phyloP scores from a whole-genome alignment of 1,140 invertebrate species.

The Arion vulgaris region DNA sequence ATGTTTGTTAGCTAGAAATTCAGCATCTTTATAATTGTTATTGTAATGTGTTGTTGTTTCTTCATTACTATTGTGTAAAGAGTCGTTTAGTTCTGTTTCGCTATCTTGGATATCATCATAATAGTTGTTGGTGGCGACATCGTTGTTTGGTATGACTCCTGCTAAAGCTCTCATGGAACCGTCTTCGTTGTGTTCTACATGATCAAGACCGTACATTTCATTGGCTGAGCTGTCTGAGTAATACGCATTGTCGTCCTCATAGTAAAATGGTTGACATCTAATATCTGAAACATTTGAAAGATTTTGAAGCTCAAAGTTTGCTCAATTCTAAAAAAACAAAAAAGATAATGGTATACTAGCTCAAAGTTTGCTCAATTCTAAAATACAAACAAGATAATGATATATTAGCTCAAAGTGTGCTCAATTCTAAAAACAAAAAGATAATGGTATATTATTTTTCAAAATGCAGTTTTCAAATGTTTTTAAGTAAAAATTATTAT shows the following conservation, averaged over 20 bases:
- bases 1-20: background rate
- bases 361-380: no score
- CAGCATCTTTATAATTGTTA: background rate
- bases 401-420: no score
- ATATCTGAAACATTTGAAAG: background rate
- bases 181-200: background rate
- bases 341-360: no score
- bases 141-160: background rate
- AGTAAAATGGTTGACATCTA: background rate
- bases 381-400: no score
- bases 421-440: no score
- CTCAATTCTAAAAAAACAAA: no score
- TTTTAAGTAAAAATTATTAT: no score
- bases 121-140: background rate
- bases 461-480: no score
- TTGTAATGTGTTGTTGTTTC: background rate
- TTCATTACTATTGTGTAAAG: background rate
- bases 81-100: background rate
- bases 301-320: no score
- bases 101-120: background rate
- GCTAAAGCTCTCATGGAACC: slow-evolving; percentile 8
- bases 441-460: no score
- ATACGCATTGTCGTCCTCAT: background rate
- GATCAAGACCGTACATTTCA: background rate
- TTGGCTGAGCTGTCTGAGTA: background rate